phyloP scores from a whole-genome alignment of 2,888 invertebrate genomes.

The Nemapogon koenigi region DNA sequence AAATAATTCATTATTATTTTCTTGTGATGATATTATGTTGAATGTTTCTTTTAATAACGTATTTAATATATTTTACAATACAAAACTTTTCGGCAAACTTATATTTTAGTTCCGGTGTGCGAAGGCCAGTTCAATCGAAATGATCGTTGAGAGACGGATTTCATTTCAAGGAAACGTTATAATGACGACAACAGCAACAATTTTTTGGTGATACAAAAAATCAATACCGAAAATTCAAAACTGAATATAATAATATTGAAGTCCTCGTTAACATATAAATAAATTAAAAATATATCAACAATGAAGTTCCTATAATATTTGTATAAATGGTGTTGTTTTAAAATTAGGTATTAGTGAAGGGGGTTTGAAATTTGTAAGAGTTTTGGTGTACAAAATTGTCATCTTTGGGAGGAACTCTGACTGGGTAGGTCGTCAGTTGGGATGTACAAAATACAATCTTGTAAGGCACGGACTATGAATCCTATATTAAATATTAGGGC shows the following conservation, averaged over 20 bases:
- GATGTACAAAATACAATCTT: conserved; percentile 40
- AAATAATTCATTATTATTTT: conserved; percentile 43
- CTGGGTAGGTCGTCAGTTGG: conserved; percentile 19
- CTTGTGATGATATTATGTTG: conserved; percentile 36
- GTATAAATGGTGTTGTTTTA: conserved; percentile 63
- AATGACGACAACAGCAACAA: conserved; percentile 27
- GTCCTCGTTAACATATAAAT: conserved; percentile 61
- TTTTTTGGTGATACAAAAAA: conserved; percentile 20
- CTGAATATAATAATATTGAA: conserved; percentile 56
- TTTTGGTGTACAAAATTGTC: conserved; percentile 31
- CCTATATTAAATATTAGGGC: conserved; percentile 60
- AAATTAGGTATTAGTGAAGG: conserved; percentile 63
- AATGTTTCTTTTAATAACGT: too few relatives aligned
- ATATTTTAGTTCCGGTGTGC: conserved; percentile 41
- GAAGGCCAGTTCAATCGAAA: conserved; percentile 36
- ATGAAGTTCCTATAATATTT: conserved; percentile 66
- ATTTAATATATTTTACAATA: conserved; percentile 30
- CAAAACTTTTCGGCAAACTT: conserved; percentile 51
- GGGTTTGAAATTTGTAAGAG: conserved; percentile 53
- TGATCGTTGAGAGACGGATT: conserved; percentile 35
- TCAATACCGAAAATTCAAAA: conserved; percentile 35
- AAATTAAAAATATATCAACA: conserved; percentile 64
- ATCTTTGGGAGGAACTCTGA: background rate
- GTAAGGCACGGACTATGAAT: conserved; percentile 59
- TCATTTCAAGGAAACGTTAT: conserved; percentile 58